phyloP scores from a whole-genome alignment of 1,140 invertebrate genomes.

The Tribolium madens region DNA sequence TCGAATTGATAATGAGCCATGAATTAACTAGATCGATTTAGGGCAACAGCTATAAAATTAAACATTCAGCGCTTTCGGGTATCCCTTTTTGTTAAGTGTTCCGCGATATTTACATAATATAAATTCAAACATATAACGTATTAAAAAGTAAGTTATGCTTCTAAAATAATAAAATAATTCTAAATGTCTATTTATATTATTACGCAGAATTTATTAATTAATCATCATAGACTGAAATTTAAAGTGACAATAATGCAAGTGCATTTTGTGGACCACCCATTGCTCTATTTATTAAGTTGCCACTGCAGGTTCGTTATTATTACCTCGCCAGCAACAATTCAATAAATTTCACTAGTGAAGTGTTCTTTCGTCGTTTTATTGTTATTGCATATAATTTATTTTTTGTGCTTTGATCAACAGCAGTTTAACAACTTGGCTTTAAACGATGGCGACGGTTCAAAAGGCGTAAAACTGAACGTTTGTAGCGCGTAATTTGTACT shows the following conservation, averaged over 20 bases:
- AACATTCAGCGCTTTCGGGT: background rate
- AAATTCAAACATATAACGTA: no score
- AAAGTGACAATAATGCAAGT: no score
- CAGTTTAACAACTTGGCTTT: background rate
- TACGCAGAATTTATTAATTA: no score
- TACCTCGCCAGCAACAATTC: background rate
- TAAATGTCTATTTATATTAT: no score
- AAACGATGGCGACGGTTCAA: constrained; percentile 9
- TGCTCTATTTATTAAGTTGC: background rate
- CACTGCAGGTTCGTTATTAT: background rate
- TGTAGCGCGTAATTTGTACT: background rate
- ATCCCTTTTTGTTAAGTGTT: background rate
- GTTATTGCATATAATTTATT: constrained; percentile 4
- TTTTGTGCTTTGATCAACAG: background rate
- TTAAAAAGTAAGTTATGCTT: no score
- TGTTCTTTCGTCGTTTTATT: constrained; percentile 11
- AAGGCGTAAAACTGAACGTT: background rate
- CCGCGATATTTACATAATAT: background rate
- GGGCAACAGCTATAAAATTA: background rate
- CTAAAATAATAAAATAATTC: no score
- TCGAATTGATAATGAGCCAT: background rate
- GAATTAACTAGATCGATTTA: background rate
- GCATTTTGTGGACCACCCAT: background rate
- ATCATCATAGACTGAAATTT: no score
- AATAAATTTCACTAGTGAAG: background rate